Evolutionary conservation across 2,888 invertebrate species (phyloP).

Genomic region (Ormyrus pomaceus): DNA sequence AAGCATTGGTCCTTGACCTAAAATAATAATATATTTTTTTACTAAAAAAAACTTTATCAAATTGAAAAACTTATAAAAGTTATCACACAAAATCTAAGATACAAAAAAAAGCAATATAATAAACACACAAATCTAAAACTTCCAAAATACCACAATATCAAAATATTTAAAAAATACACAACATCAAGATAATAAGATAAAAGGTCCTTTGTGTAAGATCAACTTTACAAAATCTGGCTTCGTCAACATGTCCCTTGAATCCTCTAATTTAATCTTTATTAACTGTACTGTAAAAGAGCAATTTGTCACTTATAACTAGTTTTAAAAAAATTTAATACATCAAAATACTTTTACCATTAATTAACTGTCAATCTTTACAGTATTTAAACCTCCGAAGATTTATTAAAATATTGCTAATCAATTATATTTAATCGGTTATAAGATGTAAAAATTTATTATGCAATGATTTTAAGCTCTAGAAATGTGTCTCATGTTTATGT

Average conservation of each 20-base stretch:
- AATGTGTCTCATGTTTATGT: conserved; percentile 43
- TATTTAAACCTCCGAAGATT: neutral
- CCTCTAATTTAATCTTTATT: conserved; percentile 16
- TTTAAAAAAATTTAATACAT: neutral
- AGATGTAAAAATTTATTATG: neutral
- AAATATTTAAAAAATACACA: conserved; percentile 56
- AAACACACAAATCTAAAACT: conserved; percentile 57
- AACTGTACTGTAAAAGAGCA: conserved; percentile 48
- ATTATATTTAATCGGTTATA: neutral
- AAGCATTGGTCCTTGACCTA: conserved; percentile 74
- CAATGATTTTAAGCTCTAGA: conserved; percentile 42
- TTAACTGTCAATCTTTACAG: too few species aligned
- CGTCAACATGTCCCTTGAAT: conserved; percentile 55
- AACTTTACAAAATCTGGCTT: conserved; percentile 56
- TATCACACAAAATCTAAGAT: conserved; percentile 54
- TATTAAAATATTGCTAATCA: conserved; percentile 4
- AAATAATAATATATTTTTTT: conserved; percentile 31
- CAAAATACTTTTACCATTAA: neutral
- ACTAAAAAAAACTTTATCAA: conserved; percentile 7
- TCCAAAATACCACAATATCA: conserved; percentile 51
- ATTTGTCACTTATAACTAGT: conserved; percentile 13
- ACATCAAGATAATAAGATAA: conserved; percentile 53
- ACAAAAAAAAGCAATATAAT: conserved; percentile 53
- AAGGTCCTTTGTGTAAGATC: conserved; percentile 57
- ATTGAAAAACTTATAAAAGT: conserved; percentile 17